Conservation (phyloP, 2,113 vertebrate genomes). For the Halichoeres trimaculatus region DNA sequence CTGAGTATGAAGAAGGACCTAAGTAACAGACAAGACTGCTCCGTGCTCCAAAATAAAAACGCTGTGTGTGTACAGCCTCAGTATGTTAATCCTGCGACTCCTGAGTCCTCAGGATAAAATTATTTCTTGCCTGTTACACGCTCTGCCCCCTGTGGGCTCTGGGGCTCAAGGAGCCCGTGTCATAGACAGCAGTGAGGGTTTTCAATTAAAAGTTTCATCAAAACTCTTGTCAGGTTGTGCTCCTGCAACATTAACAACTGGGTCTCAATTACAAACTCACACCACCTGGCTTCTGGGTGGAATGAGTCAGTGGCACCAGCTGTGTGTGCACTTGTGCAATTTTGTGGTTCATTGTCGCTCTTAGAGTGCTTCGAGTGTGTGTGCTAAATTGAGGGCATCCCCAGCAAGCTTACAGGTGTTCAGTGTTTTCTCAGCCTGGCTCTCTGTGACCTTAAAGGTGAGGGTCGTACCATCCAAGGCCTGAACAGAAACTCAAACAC, state of each 20-base stretch:
- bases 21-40: too few relatives aligned
- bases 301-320: conserved; percentile 41
- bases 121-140: conserved; percentile 29
- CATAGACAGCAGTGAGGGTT: conserved; percentile 37
- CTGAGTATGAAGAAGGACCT: not conserved
- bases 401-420: conserved; percentile 51
- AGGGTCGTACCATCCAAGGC: conserved; percentile 10
- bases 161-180: conserved; percentile 21
- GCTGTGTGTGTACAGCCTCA: conserved; percentile 6
- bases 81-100: conserved; percentile 43
- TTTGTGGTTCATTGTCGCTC: conserved; percentile 26
- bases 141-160: conserved; percentile 27
- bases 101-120: conserved; percentile 18
- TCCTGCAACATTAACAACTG: conserved; percentile 42
- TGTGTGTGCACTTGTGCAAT: conserved; percentile 27
- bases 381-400: conserved; percentile 54
- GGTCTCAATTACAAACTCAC: conserved; percentile 50
- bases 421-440: conserved; percentile 29
- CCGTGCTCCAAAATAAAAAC: too few relatives aligned
- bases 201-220: conserved; percentile 73
- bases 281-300: conserved; percentile 51
- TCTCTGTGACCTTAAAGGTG: conserved; percentile 35
- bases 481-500: conserved; percentile 6
- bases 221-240: conserved; percentile 57
- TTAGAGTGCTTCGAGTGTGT: conserved; percentile 10